Evolutionary conservation across 2,888 invertebrate genomes (phyloP), one percentile per base, ranked within the genome.

Genomic region (Pandemis heparana): DNA sequence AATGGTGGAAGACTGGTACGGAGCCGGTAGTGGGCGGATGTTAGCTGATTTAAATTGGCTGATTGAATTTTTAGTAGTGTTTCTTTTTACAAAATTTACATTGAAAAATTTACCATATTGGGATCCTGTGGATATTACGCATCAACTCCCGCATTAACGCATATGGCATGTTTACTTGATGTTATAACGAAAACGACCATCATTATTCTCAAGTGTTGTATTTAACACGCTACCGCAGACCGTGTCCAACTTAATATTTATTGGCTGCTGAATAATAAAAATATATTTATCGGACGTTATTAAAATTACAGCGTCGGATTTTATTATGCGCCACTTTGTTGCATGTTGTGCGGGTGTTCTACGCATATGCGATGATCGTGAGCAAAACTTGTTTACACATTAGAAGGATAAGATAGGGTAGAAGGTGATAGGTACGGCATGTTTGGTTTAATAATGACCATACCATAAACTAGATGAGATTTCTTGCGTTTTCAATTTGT

Each of bases 181-280:
- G 70, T 74, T 69, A 74, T 68, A 65, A 38, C 73, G 63, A 59
- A 48, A 73, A 73, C 73, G 59, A 72, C 62, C 18, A 79, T 80
- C 82, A 78, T 81, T 78, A 79, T 70, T 76, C 79, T 77, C 79
- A 74, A 74, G 56, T 71, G 74, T 70, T 67, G 76, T 78, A 75
- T 82, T 82, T 81, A 81, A 80, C 75, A 70, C 74, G 79, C 79
- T 77, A 76, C 77, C 77, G 78, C 77, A 76, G 76, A 78, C 79
- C 79, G 74, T 82, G 80, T 80, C 79, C 70, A 77, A 82, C 79
- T 78, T 78, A 72, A 76, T 82, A 80, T 85, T 84, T 82, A 83
- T 80, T 75, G 79, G 78, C 74, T 83, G 79, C 81, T 79, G 78
- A 82, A 82, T 77, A 79, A 75, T 70, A 76, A 77, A 76, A 80